A percentile compares a stretch with the other conserved stretches of the same genome.
Conservation (phyloP, 2,797 vertebrate genomes). For the Setipinna tenuifilis region DNA sequence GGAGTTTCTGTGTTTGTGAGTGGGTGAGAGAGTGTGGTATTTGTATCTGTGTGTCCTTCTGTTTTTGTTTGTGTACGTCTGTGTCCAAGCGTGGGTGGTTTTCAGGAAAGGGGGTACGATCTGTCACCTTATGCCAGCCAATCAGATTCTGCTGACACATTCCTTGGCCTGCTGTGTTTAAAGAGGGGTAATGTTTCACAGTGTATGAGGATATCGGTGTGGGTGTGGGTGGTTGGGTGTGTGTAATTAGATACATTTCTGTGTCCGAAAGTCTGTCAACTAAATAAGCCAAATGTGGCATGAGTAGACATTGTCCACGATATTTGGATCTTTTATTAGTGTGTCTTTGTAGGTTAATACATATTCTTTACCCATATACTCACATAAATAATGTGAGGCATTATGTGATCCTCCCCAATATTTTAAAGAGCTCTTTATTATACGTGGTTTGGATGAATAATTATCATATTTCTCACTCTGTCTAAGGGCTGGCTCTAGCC, state of each 20-base stretch:
- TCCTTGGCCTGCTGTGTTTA: background rate
- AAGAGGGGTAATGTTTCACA: slow-evolving; percentile 7
- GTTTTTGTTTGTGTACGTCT: slow-evolving; percentile 18
- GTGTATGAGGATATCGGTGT: background rate
- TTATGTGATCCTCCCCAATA: no score
- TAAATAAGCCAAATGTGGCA: no score
- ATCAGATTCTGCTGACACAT: background rate
- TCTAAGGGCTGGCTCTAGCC: no score
- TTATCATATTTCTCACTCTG: no score
- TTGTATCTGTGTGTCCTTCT: background rate
- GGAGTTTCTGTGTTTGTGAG: background rate
- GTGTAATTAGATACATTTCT: no score
- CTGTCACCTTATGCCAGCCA: background rate
- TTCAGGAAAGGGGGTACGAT: slow-evolving; percentile 14
- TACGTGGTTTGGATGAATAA: no score
- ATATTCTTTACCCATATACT: background rate
- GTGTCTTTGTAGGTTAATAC: no score
- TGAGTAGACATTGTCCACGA: no score
- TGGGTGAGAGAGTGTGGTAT: background rate
- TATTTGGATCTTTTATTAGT: no score
- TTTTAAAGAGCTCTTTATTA: no score
- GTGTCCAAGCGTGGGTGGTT: slow-evolving; percentile 7
- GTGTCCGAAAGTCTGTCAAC: no score
- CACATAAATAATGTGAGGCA: background rate
- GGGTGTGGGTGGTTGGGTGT: background rate